Evolutionary conservation across 2,113 vertebrate genomes (phyloP).

Genomic region (Alosa alosa): DNA sequence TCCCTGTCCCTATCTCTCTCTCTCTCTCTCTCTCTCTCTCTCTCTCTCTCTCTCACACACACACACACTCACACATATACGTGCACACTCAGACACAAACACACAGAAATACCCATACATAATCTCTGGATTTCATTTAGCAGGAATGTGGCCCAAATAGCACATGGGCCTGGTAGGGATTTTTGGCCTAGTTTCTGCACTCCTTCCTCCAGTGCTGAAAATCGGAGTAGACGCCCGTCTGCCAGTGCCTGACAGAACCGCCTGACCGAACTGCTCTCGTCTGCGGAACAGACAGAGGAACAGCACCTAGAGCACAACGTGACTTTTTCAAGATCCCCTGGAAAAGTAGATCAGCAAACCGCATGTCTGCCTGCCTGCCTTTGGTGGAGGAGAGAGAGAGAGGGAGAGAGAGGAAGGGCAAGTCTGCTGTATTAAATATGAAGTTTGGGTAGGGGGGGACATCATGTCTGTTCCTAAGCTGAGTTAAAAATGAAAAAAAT

Average conservation of each 20-base stretch:
- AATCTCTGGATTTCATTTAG: constrained; percentile 1
- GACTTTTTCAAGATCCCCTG: background rate
- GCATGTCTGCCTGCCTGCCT: background rate
- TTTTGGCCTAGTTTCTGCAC: background rate
- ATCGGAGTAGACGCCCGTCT: background rate
- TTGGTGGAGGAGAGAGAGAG: background rate
- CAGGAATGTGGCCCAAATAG: constrained; percentile 9
- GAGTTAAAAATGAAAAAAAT: background rate
- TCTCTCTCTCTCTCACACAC: too few relatives aligned
- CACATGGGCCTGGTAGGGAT: background rate
- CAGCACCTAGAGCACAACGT: background rate
- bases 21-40: too few relatives aligned
- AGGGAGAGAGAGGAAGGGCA: background rate
- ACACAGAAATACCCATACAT: background rate
- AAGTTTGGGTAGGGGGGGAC: background rate
- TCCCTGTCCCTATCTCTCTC: too few relatives aligned
- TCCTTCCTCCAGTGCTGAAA: background rate
- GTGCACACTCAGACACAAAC: background rate
- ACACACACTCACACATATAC: background rate
- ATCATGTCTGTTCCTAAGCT: background rate
- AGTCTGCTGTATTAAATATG: background rate
- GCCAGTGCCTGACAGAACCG: background rate
- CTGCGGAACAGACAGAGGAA: background rate
- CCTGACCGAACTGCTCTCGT: background rate
- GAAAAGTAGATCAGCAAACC: background rate